phyloP scores from a whole-genome alignment of 1,140 invertebrate genomes.

The Drosophila serrata region DNA sequence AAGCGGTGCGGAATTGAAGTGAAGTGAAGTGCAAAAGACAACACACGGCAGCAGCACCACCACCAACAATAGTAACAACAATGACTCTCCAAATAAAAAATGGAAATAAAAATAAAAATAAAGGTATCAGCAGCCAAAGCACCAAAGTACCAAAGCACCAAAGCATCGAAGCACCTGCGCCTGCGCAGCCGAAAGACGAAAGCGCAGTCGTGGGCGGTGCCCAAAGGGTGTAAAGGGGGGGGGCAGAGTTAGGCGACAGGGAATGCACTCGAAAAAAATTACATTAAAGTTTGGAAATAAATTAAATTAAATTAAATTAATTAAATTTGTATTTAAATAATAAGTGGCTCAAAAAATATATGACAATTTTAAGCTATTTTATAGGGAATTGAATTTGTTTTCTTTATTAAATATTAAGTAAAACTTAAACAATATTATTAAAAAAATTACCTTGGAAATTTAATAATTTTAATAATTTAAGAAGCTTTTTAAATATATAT shows the following conservation, averaged over 20 bases:
- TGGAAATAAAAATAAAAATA: slow-evolving; percentile 45
- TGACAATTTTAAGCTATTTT: no score
- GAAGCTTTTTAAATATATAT: no score
- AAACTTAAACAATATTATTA: no score
- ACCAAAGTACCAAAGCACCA: not conserved
- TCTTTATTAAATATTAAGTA: no score
- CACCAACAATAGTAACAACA: slow-evolving; percentile 63
- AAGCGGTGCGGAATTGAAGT: slow-evolving; percentile 80
- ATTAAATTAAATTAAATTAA: no score
- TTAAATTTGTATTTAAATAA: no score
- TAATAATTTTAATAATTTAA: no score
- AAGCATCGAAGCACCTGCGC: slow-evolving; percentile 30
- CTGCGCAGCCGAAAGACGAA: slow-evolving; percentile 45
- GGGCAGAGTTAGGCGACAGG: not conserved
- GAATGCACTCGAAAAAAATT: not conserved
- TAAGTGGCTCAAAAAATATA: no score
- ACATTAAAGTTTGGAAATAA: no score
- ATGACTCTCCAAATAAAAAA: slow-evolving; percentile 41
- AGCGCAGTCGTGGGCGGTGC: slow-evolving; percentile 63
- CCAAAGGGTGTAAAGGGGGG: not conserved
- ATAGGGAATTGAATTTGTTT: no score
- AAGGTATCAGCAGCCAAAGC: slow-evolving; percentile 34
- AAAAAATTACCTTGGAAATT: no score
- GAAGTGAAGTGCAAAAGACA: slow-evolving; percentile 85
- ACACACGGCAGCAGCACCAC: slow-evolving; percentile 55